Conservation (phyloP, 2,797 vertebrate genomes). For the Rhinoraja longicauda region DNA sequence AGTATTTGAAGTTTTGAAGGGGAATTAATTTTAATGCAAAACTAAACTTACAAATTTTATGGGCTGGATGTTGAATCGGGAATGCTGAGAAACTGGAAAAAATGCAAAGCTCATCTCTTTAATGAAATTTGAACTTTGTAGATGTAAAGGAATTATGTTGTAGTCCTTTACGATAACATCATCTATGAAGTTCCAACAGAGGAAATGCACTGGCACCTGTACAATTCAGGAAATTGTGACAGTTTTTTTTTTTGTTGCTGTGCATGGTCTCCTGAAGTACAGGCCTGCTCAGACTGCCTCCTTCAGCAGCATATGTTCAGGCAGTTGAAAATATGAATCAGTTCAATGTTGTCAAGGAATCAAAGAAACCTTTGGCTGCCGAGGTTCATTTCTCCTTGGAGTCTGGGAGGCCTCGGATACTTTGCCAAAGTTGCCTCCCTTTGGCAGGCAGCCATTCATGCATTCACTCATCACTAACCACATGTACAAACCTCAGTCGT, state of each 20-base stretch:
- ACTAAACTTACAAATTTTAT: background rate
- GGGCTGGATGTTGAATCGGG: background rate
- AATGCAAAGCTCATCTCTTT: background rate
- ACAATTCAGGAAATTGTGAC: background rate
- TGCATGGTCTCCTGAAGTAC: background rate
- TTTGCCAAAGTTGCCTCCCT: background rate
- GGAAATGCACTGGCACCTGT: background rate
- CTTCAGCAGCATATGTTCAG: background rate
- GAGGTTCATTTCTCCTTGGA: background rate
- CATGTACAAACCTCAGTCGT: background rate
- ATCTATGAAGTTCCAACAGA: background rate
- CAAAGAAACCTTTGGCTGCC: background rate
- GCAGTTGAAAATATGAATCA: background rate
- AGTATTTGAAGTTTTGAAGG: background rate
- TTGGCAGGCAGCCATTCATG: background rate
- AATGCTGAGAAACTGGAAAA: background rate
- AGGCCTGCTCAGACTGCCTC: background rate
- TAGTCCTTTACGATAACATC: background rate
- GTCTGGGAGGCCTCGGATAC: conserved; percentile 5
- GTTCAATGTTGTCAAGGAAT: background rate
- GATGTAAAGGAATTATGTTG: background rate
- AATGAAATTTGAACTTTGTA: background rate
- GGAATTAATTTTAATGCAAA: background rate
- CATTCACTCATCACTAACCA: background rate
- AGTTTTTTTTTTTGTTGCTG: background rate